Percentiles rank a stretch among this genome's conserved stretches.
Conservation (phyloP, 2,888 invertebrate genomes). For the Pteria penguin region DNA sequence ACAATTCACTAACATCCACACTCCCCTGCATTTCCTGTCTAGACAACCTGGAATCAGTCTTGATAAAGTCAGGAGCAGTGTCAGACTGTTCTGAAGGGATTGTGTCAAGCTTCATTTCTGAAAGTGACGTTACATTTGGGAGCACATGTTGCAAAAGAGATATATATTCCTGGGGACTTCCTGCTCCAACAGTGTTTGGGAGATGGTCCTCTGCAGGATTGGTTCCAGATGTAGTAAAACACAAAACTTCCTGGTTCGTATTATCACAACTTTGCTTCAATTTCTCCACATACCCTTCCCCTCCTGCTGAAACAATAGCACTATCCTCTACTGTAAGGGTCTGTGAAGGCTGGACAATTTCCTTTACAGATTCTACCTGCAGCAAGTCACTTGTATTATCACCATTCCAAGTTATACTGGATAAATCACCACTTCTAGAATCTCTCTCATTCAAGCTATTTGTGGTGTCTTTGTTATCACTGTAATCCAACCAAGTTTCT, state of each 20-base stretch:
- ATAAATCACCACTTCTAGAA: background rate
- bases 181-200: background rate
- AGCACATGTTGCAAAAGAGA: conserved; percentile 16
- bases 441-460: background rate
- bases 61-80: background rate
- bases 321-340: background rate
- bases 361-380: background rate
- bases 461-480: background rate
- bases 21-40: background rate
- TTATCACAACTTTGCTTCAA: too few relatives aligned
- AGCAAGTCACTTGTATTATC: background rate
- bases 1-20: conserved; percentile 8
- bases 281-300: background rate
- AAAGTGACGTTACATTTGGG: conserved; percentile 5
- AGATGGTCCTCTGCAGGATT: background rate
- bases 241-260: too few relatives aligned
- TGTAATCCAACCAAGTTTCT: background rate
- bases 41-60: background rate
- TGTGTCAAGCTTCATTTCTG: conserved; percentile 13
- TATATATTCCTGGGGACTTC: background rate
- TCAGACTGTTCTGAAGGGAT: background rate
- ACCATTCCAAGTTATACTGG: too few relatives aligned
- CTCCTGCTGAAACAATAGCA: conserved; percentile 9
- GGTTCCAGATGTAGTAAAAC: background rate
- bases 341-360: background rate